Conservation (phyloP, 2,113 vertebrate species). For the Trochalopteron elliotii region DNA sequence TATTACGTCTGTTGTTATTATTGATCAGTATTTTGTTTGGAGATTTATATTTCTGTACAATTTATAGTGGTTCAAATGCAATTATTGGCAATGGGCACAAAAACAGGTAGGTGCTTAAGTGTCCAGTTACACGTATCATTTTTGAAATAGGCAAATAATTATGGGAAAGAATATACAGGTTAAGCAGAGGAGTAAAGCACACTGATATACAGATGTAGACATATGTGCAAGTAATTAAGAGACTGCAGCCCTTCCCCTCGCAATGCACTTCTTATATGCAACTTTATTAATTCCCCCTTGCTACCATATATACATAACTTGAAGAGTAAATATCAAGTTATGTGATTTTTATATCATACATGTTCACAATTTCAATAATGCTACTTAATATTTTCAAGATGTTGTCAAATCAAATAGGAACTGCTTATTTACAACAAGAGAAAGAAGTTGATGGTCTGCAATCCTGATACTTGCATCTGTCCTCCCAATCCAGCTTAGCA, state of each 20-base stretch:
- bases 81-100: not conserved
- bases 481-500: not conserved
- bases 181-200: not conserved
- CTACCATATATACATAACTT: not conserved
- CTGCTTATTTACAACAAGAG: not conserved
- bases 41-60: not conserved
- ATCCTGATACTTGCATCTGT: not conserved
- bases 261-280: not conserved
- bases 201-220: not conserved
- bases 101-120: not conserved
- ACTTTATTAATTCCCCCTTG: not conserved
- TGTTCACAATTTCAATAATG: not conserved
- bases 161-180: not conserved
- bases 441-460: not conserved
- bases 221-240: not conserved
- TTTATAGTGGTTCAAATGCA: not conserved
- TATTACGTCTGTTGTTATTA: not conserved
- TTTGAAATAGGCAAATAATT: not conserved
- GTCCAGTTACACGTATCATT: not conserved
- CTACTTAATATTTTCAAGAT: not conserved
- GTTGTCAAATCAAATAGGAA: not conserved
- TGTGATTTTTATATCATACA: not conserved
- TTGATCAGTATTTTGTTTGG: not conserved
- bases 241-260: not conserved
- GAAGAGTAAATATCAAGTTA: not conserved